These are phyloP conservation scores for Epinephelus coioides DNA, from an alignment of 2,797 vertebrate genomes.

Conservation along the genomic window DNA sequence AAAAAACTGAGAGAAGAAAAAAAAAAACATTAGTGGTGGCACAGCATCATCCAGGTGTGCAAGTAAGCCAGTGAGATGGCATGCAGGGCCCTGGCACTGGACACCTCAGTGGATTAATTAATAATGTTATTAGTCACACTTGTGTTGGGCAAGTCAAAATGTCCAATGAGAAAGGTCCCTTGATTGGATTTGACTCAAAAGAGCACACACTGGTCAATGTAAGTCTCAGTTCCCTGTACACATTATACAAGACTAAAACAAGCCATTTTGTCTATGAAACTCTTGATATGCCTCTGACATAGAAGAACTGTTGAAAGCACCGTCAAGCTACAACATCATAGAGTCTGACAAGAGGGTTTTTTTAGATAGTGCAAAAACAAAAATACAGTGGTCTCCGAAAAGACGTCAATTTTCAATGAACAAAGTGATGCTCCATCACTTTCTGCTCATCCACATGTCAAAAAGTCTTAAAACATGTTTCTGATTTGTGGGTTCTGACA, in stretches of 20 bases:
- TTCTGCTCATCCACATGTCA: slow-evolving; percentile 14
- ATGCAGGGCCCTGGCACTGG: background rate
- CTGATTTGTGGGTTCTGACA: slow-evolving; percentile 4
- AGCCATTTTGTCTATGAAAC: background rate
- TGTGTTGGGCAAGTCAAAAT: background rate
- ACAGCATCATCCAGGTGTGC: slow-evolving; percentile 16
- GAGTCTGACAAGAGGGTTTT: background rate
- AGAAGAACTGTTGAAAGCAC: background rate
- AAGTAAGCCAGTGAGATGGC: background rate
- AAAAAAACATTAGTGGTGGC: slow-evolving; percentile 5
- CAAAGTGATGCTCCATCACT: background rate
- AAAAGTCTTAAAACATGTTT: slow-evolving; percentile 5
- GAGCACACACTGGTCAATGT: background rate
- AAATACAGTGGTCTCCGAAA: background rate
- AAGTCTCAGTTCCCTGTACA: background rate
- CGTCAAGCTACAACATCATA: background rate
- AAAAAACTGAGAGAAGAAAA: background rate
- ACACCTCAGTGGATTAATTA: slow-evolving; percentile 12
- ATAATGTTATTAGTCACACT: slow-evolving; percentile 18
- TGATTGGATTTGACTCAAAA: slow-evolving; percentile 4
- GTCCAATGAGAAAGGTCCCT: background rate
- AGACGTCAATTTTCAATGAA: slow-evolving; percentile 9
- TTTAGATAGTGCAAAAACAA: background rate
- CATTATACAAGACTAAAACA: background rate
- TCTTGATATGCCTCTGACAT: background rate